Conservation (phyloP, 2,797 vertebrate species). For the Prionace glauca region DNA sequence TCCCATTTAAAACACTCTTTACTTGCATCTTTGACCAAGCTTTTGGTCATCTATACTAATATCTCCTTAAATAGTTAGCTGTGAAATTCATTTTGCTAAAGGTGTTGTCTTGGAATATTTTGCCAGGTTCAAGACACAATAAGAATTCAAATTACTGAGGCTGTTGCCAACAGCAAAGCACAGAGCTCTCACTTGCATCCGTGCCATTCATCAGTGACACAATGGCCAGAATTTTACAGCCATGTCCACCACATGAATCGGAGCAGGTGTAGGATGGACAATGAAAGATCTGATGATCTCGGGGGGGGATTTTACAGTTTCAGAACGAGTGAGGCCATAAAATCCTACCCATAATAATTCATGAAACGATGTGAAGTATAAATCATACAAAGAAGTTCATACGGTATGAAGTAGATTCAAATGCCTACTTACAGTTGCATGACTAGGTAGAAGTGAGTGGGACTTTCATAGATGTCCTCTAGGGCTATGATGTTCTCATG, state of each 20-base stretch:
- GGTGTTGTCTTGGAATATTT: not conserved
- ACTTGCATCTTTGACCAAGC: not conserved
- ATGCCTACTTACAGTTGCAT: slow-evolving; percentile 85
- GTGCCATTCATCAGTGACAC: too few relatives aligned
- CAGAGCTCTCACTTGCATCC: not conserved
- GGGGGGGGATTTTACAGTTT: too few relatives aligned
- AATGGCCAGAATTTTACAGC: too few relatives aligned
- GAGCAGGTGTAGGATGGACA: too few relatives aligned
- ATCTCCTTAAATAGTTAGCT: not conserved
- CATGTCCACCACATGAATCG: too few relatives aligned
- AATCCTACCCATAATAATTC: not conserved
- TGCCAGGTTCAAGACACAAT: not conserved
- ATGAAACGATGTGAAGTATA: not conserved
- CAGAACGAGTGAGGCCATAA: too few relatives aligned
- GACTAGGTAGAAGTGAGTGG: slow-evolving; percentile 87
- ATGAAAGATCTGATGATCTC: too few relatives aligned
- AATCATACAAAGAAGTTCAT: not conserved
- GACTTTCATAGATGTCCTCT: slow-evolving; percentile 87
- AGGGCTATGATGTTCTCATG: slow-evolving; percentile 86
- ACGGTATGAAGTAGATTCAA: not conserved
- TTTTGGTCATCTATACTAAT: not conserved
- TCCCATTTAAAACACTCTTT: not conserved
- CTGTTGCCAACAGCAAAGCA: not conserved
- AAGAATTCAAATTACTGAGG: not conserved
- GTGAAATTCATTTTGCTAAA: not conserved